Percentiles rank a stretch among this genome's conserved stretches.
Evolutionary conservation across 2,113 vertebrate genomes (phyloP).

Genomic region (Dromas ardeola): DNA sequence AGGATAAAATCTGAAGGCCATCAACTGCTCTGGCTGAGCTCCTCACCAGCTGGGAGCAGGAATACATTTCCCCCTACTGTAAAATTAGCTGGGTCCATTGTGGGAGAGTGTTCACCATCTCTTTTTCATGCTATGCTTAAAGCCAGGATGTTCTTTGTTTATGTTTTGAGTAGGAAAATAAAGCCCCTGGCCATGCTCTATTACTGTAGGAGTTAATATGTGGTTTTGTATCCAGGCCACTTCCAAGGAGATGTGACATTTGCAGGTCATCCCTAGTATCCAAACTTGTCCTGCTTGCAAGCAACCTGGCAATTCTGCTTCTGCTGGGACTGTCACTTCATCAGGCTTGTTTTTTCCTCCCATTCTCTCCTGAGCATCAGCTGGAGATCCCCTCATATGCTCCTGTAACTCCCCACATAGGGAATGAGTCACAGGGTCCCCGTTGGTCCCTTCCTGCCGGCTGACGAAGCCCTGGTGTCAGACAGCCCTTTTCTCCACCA

Average conservation of each 20-base stretch:
- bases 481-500: neutral
- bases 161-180: neutral
- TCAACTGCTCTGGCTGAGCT: neutral
- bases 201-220: neutral
- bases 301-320: neutral
- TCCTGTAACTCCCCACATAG: neutral
- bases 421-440: neutral
- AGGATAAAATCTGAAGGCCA: conserved; percentile 23
- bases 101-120: neutral
- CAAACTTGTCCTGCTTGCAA: neutral
- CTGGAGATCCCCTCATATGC: neutral
- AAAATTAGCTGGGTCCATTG: neutral
- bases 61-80: neutral
- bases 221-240: conserved; percentile 12
- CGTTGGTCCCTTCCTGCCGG: rapidly evolving
- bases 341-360: neutral
- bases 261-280: neutral
- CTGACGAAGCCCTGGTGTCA: neutral
- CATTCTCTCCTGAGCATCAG: neutral
- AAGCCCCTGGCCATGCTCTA: neutral
- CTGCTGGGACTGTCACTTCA: neutral
- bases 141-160: neutral
- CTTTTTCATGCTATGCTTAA: neutral
- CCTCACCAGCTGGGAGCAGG: neutral
- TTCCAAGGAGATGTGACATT: conserved; percentile 31